Evolutionary conservation across 2,888 invertebrate species (phyloP), one percentile per base, ranked within the genome.

Genomic region (Brenthis ino): DNA sequence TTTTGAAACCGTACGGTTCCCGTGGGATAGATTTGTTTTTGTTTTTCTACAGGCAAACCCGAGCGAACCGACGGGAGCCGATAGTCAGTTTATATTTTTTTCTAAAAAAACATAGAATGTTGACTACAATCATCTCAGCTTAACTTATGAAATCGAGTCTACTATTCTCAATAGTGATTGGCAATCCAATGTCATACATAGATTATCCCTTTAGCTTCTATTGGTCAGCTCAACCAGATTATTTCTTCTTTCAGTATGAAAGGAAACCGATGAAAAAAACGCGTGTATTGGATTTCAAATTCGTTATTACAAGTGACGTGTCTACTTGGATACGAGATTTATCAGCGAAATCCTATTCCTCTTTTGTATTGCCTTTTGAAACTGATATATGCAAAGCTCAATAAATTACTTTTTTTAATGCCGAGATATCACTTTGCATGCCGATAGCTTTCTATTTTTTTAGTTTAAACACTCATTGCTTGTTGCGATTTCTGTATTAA

Each of bases 231-330:
- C 71, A 65, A 68, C 69, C 69, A 70, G 74, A 75, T 76, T 72
- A 75, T 70, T 43, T 70, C 69, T 65, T 69, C 71, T 76, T 75
- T 65, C 70, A 73, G 70, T 73, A 68, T 70, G 75, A 74, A 74
- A 75, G 72, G 74, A 75, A 72, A 72, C 70, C 64, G 65, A 67
- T 68, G 67, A 63, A 65, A 67, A 64, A 67, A 63, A 63, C 69
- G 69, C 69, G 67, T 68, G 75, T 87, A 89, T 89, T 87, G 87
- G 86, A 88, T 88, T 89, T 86, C 79, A 86, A 88, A 86, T 86
- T 88, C 86, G 87, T 87, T 89, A 88, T 86, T 87, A 85, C 87
- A 83, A 84, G 82, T 81, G 85, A 79, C 81, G 85, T 87, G 87
- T 86, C 82, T 82, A 82, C 85, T 86, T 87, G 81, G 77, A 76